Evolutionary conservation across 2,888 invertebrate genomes (phyloP).

Genomic region (Drosophila acutilabella): DNA sequence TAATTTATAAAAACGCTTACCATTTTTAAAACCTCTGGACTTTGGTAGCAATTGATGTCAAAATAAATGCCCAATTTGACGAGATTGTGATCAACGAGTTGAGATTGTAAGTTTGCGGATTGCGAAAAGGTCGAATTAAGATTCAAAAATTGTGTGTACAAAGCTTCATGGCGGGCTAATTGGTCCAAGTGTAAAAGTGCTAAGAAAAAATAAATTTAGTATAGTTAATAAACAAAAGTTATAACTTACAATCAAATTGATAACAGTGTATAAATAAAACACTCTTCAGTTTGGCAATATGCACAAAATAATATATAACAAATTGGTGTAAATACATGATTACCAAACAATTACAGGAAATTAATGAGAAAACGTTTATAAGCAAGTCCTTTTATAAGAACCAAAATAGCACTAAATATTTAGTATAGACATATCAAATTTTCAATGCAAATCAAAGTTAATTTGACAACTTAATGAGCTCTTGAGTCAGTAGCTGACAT

Average conservation of each 20-base stretch:
- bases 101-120: conserved; percentile 31
- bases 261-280: conserved; percentile 65
- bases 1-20: conserved; percentile 24
- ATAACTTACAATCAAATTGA: conserved; percentile 45
- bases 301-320: conserved; percentile 61
- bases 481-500: background rate
- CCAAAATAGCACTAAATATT: background rate
- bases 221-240: background rate
- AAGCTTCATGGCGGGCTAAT: conserved; percentile 18
- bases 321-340: conserved; percentile 49
- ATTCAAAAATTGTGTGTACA: conserved; percentile 53
- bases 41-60: conserved; percentile 73
- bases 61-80: conserved; percentile 70
- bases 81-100: conserved; percentile 49
- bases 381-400: conserved; percentile 47
- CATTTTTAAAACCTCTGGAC: conserved; percentile 59
- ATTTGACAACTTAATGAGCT: conserved; percentile 22
- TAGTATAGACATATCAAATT: background rate
- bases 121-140: conserved; percentile 19
- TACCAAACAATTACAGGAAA: conserved; percentile 33
- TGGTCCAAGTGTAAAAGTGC: conserved; percentile 58
- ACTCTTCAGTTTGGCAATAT: conserved; percentile 48
- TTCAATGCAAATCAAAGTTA: background rate
- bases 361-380: conserved; percentile 16
- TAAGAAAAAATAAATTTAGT: conserved; percentile 26